Conservation (phyloP, 1,140 invertebrate species). For the Plectus sambesii region DNA sequence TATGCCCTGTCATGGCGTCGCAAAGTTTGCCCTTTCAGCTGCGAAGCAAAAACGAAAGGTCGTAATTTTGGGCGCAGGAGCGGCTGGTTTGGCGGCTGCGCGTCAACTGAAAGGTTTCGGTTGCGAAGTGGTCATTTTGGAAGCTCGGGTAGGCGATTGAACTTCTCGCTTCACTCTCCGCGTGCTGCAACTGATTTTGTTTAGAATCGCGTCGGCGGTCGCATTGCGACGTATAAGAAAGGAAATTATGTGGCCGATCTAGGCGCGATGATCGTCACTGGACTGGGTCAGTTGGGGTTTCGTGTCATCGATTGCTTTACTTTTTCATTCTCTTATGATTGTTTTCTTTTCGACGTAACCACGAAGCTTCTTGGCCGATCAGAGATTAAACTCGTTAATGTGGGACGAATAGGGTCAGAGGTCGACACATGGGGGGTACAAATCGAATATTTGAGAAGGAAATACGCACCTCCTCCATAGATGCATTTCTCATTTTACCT, state of each 20-base stretch:
- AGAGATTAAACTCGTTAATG: too few relatives aligned
- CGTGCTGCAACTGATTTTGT: constrained; percentile 7
- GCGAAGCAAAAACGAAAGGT: constrained; percentile 88
- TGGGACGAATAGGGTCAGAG: too few relatives aligned
- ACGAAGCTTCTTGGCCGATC: too few relatives aligned
- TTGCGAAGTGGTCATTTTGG: constrained; percentile 62
- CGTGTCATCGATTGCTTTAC: too few relatives aligned
- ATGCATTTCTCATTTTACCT: too few relatives aligned
- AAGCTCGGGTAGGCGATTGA: constrained; percentile 61
- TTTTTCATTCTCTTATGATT: too few relatives aligned
- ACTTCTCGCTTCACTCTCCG: constrained; percentile 6
- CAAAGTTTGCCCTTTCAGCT: constrained; percentile 84
- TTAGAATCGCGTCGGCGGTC: constrained; percentile 79
- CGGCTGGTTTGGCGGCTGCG: constrained; percentile 50
- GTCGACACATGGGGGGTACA: too few relatives aligned
- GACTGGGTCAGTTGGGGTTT: constrained; percentile 48
- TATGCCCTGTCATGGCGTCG: constrained; percentile 72
- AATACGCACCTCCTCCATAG: too few relatives aligned
- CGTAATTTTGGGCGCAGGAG: constrained; percentile 50
- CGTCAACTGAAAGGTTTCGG: constrained; percentile 48
- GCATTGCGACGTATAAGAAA: constrained; percentile 73
- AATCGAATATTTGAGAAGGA: too few relatives aligned
- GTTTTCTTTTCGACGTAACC: too few relatives aligned
- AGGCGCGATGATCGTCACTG: constrained; percentile 59
- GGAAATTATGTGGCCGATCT: constrained; percentile 87